Base-by-base conservation (phyloP, 2,113 vertebrate genomes). In the Protobothrops mucrosquamatus region DNA sequence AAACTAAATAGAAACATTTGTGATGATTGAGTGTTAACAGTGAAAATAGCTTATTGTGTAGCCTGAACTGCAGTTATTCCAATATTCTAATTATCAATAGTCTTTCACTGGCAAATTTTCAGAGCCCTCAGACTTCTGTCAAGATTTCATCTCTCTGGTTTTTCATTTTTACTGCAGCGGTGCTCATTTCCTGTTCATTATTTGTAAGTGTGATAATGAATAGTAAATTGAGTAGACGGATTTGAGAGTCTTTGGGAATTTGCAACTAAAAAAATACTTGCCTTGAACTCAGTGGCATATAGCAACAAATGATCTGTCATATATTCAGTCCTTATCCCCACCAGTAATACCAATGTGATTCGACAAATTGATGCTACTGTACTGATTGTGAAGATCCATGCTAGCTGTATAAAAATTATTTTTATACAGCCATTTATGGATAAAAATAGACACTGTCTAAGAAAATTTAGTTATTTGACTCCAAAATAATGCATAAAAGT, bases 371-470 rank as follows among this genome's bases (percentile, higher is more conserved):
- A 43, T 81, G 74, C 34, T 81, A 81, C 34, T 81, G 2, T 81
- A 81, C 18, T 81, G 34, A 61, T 55, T 26, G 9, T 91, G 52
- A 12, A 91, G 89, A 89, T 92, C 86, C 88, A 29, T 91, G 59
- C 89, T 95, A 87, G n/a, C 93, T 64, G 93, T 55, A 85, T 91
- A 88, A n/a, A 51, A 1, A 88, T 93, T 59, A 57, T 55, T 89
- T 23, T 43, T 89, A 34, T 39, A 57, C 20, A 43, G n/a, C 4
- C n/a, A 39, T 56, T 18, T 56, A 52, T 23, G 9, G 22, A 89
- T 56, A 88, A 95, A 96, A 95, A 94, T 90, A 85, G 91, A 94
- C 93, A 93, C n/a, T 95, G 54, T 61, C 14, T 89, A 7, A 59
- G 69, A 91, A 89, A 88, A 89, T 51, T 52, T n/a, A 0, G 0